Base-by-base conservation (phyloP, 2,797 vertebrate genomes). In the Ciconia nigra region DNA sequence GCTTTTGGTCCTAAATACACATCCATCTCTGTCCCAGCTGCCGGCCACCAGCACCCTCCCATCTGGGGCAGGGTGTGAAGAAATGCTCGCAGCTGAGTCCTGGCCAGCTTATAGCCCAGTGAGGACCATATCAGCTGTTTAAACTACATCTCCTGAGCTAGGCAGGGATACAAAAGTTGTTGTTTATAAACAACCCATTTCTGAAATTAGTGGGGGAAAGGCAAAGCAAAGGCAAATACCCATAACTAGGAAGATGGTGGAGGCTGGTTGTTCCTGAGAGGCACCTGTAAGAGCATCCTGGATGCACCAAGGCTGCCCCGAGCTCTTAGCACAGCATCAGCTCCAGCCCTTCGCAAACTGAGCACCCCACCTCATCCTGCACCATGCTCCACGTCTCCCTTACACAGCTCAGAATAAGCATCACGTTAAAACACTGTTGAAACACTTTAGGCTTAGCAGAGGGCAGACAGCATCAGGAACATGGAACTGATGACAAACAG, bases 331-430 rank as follows among this genome's bases (percentile, higher is more conserved):
- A 61, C 29, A 76, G 16, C 70, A n/a, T 57, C 72, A 74, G 42
- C 59, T 66, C 72, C 69, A 47, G 7, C 25, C n/a, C 83, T 71
- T 26, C 49, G 1, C 52, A 44, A 51, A 17, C 16, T 0, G 3
- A 70, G 19, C 35, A 10, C 24, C 18, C 10, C 2, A 1, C 5
- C 28, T 54, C 5, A 0, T 37, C 57, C 77, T 20, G 16, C 35
- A 2, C 33, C 1, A 0, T 26, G 49, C 46, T 58, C 22, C 82
- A 13, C 8, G 0, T n/a, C 37, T 46, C 47, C 47, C 74, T 42
- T 19, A 16, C 1, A 2, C 52, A 39, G 74, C 58, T 79, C 33
- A 18, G 42, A n/a, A 14, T 7, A 16, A 4, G 42, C 1, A 1
- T 42, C 31, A 1, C 0, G 2, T 24, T 24, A 41, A 78, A 83